phyloP scores from a whole-genome alignment of 2,888 invertebrate species.

The Apantesis nais region DNA sequence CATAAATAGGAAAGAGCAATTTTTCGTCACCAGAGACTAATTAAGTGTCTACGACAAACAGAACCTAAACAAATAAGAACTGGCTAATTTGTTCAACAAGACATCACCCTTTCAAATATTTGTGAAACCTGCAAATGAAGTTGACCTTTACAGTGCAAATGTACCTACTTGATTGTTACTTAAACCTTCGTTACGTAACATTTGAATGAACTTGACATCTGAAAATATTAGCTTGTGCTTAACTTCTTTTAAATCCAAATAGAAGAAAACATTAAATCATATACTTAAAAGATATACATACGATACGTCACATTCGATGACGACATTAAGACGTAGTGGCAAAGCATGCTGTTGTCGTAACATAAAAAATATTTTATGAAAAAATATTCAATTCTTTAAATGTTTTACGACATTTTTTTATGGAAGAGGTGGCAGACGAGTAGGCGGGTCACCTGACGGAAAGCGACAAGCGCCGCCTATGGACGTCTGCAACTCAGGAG shows the following conservation, averaged over 20 bases:
- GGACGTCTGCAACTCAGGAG: too few species aligned
- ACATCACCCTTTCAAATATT: conserved; percentile 45
- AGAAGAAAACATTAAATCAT: background rate
- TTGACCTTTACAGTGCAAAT: conserved; percentile 27
- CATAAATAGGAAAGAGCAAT: conserved; percentile 12
- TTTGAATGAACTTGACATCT: background rate
- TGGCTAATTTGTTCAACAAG: conserved; percentile 42
- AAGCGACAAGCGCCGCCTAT: too few species aligned
- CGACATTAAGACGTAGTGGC: too few species aligned
- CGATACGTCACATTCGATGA: too few species aligned
- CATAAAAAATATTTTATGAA: too few species aligned
- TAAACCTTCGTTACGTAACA: background rate
- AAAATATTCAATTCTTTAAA: too few species aligned
- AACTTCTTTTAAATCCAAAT: background rate
- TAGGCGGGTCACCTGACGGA: too few species aligned
- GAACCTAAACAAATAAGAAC: conserved; percentile 40
- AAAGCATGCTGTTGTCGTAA: too few species aligned
- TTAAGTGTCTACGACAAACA: conserved; percentile 34
- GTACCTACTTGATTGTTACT: conserved; percentile 28
- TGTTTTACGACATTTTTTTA: too few species aligned
- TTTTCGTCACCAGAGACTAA: conserved; percentile 25
- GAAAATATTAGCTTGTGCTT: conserved; percentile 1
- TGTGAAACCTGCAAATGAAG: conserved; percentile 32
- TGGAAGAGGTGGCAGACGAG: too few species aligned
- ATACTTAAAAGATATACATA: too few species aligned